Evolutionary conservation across 2,797 vertebrate species (phyloP), one percentile per base, ranked within the genome.

Genomic region (Eospalax fontanierii): DNA sequence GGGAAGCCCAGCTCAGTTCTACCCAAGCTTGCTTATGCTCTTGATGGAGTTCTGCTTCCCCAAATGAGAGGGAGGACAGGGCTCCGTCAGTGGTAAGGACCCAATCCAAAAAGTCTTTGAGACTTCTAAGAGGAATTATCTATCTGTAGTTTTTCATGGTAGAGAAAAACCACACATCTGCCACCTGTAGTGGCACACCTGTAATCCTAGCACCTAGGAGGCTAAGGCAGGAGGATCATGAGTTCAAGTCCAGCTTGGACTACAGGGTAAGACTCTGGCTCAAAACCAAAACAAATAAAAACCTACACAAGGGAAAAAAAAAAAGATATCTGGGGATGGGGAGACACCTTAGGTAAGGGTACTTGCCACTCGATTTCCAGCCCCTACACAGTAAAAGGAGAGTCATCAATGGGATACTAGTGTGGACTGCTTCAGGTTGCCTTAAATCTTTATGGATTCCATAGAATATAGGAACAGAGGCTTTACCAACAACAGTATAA

Each of bases 391-490:
- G 50, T 54, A 2, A 54, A 54, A 54, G 50, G 50, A 46, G 46
- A 78, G 50, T 81, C 12, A 92, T 35, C 83, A 43, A 28, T 35
- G 24, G 92, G 7, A 75, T 79, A 90, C 30, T 81, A 66, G 18
- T 46, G 83, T 1, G 15, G 26, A 57, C 30, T 43, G 1, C 26
- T 79, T 61, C 0, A 2, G 59, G 79, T 40, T 89, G 73, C 82
- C 73, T 96, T 93, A 75, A n/a, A 66, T 73, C 50, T 93, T 2
- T 81, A 81, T 81, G 71, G 75, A 87, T 71, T 19, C 79, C 4
- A 21, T 38, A 79, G 63, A 83, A 93, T 57, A 81, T 89, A 89
- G 86, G 33, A 82, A 83, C n/a, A 93, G 84, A 95, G 59, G 18
- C 43, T 88, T 82, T 6, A 3, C 68, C 87, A 71, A 71, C 30